Base-by-base conservation (phyloP, 2,797 vertebrate genomes). In the Echiichthys vipera region DNA sequence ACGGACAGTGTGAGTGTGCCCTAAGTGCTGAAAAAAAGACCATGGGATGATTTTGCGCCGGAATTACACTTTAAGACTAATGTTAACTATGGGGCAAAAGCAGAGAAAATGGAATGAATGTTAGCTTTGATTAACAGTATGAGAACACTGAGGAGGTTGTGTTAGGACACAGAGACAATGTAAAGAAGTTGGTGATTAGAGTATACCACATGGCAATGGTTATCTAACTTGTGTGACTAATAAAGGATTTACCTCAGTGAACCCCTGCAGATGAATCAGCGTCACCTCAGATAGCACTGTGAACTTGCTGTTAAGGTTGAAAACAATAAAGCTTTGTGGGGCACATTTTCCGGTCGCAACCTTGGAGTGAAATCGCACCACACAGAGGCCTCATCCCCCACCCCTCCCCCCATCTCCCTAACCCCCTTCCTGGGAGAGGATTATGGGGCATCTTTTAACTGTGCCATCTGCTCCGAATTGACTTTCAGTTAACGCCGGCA, bases 401-500 rank as follows among this genome's bases (percentile, higher is more conserved):
- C 22, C 66, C 40, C 49, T 2, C 5, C 32, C 55, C 58, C 54
- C 22, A 27, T 25, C 51, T 46, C 25, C 11, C 62, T 39, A 70
- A 65, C 55, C 45, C 70, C 46, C 34, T 62, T 68, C 56, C 56
- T 55, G 22, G 15, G 64, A 80, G 70, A 76, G 86, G 91, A 89
- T 92, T 90, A 89, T 1, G 15, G 72, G 79, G 78, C 83, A 79
- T 88, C 71, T 27, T 88, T 87, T 81, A 86, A 87, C 80, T 50
- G 45, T 45, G 57, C 89, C 88, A 90, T 90, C 86, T 90, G 91
- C 71, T 88, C 71, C 53, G 83, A 85, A 89, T 73, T 82, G 77
- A 88, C 80, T 86, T 80, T 85, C 76, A 86, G 70, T 90, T 88
- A 89, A 76, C 59, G 32, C 56, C 11, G 70, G 59, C 64, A 69